Conservation (phyloP, 2,113 vertebrate species). For the Heptranchias perlo region DNA sequence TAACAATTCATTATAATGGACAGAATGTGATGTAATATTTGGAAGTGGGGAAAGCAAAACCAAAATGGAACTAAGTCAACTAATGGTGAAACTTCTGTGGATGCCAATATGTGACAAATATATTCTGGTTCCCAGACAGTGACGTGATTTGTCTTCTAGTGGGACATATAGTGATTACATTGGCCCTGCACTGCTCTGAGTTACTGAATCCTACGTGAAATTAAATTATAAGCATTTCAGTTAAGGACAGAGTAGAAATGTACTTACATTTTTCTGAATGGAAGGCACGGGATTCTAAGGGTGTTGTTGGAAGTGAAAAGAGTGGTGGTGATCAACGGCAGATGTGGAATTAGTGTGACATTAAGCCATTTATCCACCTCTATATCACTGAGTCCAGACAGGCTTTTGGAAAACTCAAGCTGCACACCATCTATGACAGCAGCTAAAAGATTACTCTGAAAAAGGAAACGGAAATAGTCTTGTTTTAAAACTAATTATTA, state of each 20-base stretch:
- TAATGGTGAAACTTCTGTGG: neutral
- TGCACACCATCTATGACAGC: slow-evolving; percentile 17
- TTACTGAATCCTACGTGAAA: neutral
- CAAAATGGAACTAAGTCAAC: neutral
- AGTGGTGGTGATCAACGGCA: slow-evolving; percentile 3
- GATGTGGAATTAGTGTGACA: slow-evolving; percentile 5
- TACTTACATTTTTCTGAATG: neutral
- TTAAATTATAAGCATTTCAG: neutral
- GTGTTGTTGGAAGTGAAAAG: neutral
- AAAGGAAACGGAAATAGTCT: neutral
- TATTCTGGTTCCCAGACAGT: neutral
- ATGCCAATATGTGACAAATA: neutral
- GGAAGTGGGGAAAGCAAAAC: neutral
- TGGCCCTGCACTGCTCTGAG: too few species aligned
- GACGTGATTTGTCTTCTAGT: neutral
- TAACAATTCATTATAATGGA: neutral
- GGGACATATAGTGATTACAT: neutral
- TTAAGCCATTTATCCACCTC: slow-evolving; percentile 39
- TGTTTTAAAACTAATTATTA: neutral
- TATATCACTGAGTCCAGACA: neutral
- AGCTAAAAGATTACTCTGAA: neutral
- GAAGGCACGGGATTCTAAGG: slow-evolving; percentile 7
- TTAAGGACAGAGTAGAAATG: neutral
- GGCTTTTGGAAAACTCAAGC: slow-evolving; percentile 35
- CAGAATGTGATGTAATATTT: neutral